Percentiles rank a stretch among this genome's conserved stretches.
These are phyloP conservation scores for Podiceps cristatus DNA, from an alignment of 2,113 vertebrate genomes.

Conservation along the genomic window DNA sequence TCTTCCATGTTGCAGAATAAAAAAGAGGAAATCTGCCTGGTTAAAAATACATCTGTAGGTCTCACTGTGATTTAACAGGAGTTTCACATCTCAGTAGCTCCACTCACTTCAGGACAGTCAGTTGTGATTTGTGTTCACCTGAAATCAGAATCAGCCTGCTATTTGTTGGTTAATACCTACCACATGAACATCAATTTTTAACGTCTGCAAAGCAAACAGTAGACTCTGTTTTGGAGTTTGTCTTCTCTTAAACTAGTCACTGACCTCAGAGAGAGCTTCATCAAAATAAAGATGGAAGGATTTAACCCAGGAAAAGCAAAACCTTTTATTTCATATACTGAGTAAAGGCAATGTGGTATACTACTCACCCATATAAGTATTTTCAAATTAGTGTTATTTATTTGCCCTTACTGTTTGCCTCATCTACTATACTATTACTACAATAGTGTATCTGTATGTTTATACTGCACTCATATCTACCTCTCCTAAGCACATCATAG, in stretches of 20 bases:
- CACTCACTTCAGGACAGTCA: neutral
- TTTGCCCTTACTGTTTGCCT: neutral
- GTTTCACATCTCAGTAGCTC: neutral
- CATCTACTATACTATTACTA: neutral
- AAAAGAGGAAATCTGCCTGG: neutral
- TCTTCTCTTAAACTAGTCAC: neutral
- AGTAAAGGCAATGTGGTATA: neutral
- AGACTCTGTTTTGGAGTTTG: neutral
- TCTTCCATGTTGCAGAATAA: neutral
- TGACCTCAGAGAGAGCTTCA: neutral
- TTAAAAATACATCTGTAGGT: neutral
- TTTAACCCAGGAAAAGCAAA: neutral
- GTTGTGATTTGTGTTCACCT: neutral
- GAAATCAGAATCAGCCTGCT: neutral
- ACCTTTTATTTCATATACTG: neutral
- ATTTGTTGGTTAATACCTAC: neutral
- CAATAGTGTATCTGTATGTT: neutral
- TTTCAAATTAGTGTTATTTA: neutral
- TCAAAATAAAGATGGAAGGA: neutral
- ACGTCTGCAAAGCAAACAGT: neutral
- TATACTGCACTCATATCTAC: neutral
- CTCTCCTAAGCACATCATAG: neutral
- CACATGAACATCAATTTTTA: neutral
- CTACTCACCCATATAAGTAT: neutral
- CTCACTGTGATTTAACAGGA: neutral